phyloP scores from a whole-genome alignment of 35 echinoderm and acorn worm species.

The Ophiothrix spiculata region DNA sequence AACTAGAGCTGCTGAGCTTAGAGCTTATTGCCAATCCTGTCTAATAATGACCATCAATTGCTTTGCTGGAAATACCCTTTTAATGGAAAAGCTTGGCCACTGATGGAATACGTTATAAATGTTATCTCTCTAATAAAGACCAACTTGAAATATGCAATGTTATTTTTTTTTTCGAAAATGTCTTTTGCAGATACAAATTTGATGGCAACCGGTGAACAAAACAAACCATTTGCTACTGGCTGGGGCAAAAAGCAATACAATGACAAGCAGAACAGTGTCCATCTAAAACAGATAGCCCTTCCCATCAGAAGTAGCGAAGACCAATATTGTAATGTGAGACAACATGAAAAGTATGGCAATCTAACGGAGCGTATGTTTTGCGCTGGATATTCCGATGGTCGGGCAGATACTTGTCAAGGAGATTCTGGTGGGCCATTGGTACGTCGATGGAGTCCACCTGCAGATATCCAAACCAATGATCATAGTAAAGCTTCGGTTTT shows the following conservation, averaged over 20 bases:
- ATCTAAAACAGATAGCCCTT: slow-evolving; percentile 48
- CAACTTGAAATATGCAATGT: no score
- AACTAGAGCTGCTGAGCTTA: no score
- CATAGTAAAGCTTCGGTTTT: no score
- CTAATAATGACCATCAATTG: no score
- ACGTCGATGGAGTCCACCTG: neutral
- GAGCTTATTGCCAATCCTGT: no score
- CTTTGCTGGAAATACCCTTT: no score
- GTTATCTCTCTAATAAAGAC: no score
- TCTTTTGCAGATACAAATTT: no score
- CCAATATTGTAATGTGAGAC: neutral
- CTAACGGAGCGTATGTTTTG: slow-evolving; percentile 86
- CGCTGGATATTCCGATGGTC: slow-evolving; percentile 48
- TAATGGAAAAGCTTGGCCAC: no score
- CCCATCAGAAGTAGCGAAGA: neutral
- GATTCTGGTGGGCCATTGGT: slow-evolving; percentile 72
- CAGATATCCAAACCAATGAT: neutral
- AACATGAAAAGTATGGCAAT: slow-evolving; percentile 44
- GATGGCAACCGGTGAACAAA: neutral
- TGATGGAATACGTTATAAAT: no score
- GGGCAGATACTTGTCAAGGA: slow-evolving; percentile 52
- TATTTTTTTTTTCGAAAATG: no score
- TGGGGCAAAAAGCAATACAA: neutral
- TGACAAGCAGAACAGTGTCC: neutral
- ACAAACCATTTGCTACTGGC: neutral